A percentile compares a stretch with the other conserved stretches of the same genome.
These are phyloP conservation scores for Eueremaeus valkanovi DNA, from an alignment of 2,888 invertebrate genomes.

Conservation along the genomic window DNA sequence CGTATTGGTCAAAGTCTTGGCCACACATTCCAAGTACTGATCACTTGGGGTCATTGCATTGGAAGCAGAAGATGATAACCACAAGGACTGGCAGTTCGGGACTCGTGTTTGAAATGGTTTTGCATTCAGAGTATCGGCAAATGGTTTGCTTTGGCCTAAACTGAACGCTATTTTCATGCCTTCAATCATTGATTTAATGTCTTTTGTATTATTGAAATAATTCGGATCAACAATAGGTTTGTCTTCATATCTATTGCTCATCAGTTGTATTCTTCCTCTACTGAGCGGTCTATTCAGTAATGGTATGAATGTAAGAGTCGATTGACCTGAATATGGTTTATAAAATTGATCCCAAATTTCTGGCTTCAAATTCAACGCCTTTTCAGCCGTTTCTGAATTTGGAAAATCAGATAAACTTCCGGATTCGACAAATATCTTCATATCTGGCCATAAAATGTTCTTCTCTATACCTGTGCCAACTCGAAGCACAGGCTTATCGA, in stretches of 20 bases:
- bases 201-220: conserved; percentile 6
- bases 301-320: conserved; percentile 31
- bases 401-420: neutral
- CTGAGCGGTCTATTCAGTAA: conserved; percentile 22
- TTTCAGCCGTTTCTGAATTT: neutral
- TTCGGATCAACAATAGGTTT: conserved; percentile 32
- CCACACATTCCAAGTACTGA: neutral
- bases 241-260: conserved; percentile 11
- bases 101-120: neutral
- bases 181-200: conserved; percentile 6
- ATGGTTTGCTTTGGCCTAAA: neutral
- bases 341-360: conserved; percentile 4
- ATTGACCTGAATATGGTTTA: neutral
- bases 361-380: neutral
- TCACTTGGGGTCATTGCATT: neutral
- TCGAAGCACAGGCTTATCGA: neutral
- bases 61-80: neutral
- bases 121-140: neutral
- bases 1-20: neutral
- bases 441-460: neutral
- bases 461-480: neutral
- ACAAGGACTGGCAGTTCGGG: neutral
- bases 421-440: neutral
- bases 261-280: conserved; percentile 26
- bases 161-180: conserved; percentile 30